Base-by-base conservation (phyloP, 1,140 invertebrate species). In the Ceratosolen solmsi region DNA sequence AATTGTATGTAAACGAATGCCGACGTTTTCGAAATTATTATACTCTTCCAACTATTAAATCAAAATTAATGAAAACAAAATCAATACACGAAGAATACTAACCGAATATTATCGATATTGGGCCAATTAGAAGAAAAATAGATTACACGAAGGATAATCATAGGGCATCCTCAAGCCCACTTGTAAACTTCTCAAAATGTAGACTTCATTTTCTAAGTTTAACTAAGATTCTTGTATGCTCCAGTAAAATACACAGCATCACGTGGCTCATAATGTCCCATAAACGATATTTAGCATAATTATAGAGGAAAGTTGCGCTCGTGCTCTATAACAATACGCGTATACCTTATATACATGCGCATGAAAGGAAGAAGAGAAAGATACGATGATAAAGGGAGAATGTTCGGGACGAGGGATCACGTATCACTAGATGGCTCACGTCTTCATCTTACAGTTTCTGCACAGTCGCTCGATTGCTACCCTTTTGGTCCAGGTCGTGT, bases 351-450 rank as follows among this genome's bases (percentile, higher is more conserved):
- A 22, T 54, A 22, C 25, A 58, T 13, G 9, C 54, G 13, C 2
- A 41, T 30, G 11, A 3, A 20, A n/a, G 27, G 17, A 74, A 2
- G 17, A 17, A 25, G n/a, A 36, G 49, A 25, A 4, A 58, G 72
- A 38, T 38, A 22, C n/a, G 27, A 25, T 20, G 41, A 54, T 73
- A 73, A 54, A 73, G 74, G 11, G 38, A 56, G 54, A 1, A 36
- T 75, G 33, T 75, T 58, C 1, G 33, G 41, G 54, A 13, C 49
- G 25, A 73, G 11, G 82, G 84, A 85, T 84, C 86, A 87, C 86
- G 86, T 87, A 85, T 83, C 81, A 56, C 65, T 58, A 51, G 82
- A 86, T 87, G 77, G 82, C 84, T 86, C 84, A 87, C 86, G 86
- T 86, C 54, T 85, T 79, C 85, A 84, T 86, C 65, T 85, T 79